Conservation (phyloP, 2,113 vertebrate species). For the Antechinus stuartii region DNA sequence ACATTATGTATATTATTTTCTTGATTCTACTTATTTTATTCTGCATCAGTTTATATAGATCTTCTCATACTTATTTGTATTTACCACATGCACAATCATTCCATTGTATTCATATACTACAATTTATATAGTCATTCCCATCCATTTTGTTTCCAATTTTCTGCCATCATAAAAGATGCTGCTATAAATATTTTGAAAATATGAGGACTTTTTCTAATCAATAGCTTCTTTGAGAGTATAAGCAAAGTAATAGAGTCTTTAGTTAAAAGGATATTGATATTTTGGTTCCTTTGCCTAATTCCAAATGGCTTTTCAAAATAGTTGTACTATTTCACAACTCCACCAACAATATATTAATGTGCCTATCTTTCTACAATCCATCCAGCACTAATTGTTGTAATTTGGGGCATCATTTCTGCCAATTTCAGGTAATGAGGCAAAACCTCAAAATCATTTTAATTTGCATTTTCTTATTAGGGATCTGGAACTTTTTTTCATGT, state of each 20-base stretch:
- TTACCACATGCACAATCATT: background rate
- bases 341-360: background rate
- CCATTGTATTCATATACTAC: background rate
- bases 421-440: background rate
- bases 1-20: background rate
- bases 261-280: background rate
- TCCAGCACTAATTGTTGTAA: background rate
- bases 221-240: background rate
- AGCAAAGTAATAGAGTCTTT: background rate
- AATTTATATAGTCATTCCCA: background rate
- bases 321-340: background rate
- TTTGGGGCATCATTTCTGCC: constrained; percentile 1
- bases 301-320: background rate
- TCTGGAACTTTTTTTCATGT: background rate
- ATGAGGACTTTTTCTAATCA: background rate
- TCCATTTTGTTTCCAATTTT: background rate
- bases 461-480: background rate
- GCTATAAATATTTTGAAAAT: background rate
- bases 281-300: background rate
- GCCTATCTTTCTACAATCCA: background rate
- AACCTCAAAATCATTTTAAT: background rate
- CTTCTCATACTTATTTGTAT: background rate
- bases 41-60: background rate
- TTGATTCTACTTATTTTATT: background rate
- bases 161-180: background rate